A percentile compares a stretch with the other conserved stretches of the same genome.
These are phyloP conservation scores for Ypsolopha sequella DNA, from an alignment of 2,888 invertebrate species.

Conservation along the genomic window DNA sequence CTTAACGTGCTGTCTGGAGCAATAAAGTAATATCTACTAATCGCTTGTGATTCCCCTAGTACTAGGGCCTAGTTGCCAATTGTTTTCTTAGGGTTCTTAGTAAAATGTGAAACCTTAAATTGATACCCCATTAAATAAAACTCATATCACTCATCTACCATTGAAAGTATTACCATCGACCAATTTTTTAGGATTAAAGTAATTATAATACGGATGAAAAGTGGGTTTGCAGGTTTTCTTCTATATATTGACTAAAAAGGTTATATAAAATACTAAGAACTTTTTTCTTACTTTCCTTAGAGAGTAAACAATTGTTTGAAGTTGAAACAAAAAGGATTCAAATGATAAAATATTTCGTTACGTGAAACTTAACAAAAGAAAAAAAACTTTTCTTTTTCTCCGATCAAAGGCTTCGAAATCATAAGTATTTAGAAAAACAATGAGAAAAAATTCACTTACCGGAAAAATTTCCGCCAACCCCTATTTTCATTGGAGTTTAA, in stretches of 20 bases:
- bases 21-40: constrained; percentile 6
- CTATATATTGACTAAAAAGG: too few relatives aligned
- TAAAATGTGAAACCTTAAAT: too few relatives aligned
- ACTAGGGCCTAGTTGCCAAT: constrained; percentile 4
- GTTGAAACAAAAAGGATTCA: too few relatives aligned
- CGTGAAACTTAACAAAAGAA: not conserved
- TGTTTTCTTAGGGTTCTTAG: not conserved
- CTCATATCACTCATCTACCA: too few relatives aligned
- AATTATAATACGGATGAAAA: too few relatives aligned
- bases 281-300: too few relatives aligned
- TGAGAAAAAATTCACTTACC: not conserved
- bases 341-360: not conserved
- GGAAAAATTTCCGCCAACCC: not conserved
- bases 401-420: constrained; percentile 5
- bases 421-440: constrained; percentile 4
- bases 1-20: constrained; percentile 28
- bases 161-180: too few relatives aligned
- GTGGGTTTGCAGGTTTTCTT: too few relatives aligned
- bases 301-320: not conserved
- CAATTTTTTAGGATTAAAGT: not conserved
- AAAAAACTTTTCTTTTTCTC: not conserved
- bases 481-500: constrained; percentile 8
- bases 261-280: too few relatives aligned
- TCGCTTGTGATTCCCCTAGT: constrained; percentile 3
- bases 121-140: too few relatives aligned